phyloP scores from a whole-genome alignment of 2,113 vertebrate genomes.

The Takifugu bimaculatus region DNA sequence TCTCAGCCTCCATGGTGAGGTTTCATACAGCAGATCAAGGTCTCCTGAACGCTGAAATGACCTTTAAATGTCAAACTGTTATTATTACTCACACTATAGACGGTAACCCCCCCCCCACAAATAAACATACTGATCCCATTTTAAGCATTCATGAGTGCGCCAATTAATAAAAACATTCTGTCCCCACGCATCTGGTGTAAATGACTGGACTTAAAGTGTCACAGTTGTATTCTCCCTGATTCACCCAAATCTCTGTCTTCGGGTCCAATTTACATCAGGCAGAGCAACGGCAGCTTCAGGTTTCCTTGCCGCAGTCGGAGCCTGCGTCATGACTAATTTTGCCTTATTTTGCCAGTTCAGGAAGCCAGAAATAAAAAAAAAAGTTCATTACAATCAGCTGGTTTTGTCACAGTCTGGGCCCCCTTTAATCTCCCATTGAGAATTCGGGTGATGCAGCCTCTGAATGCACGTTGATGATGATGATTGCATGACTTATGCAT shows the following conservation, averaged over 20 bases:
- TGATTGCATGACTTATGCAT: constrained; percentile 82
- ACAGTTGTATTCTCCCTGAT: constrained; percentile 52
- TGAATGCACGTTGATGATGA: constrained; percentile 74
- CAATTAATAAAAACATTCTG: constrained; percentile 64
- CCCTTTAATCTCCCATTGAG: constrained; percentile 65
- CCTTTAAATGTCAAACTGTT: too few relatives aligned
- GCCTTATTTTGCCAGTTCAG: constrained; percentile 71
- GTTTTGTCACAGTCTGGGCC: constrained; percentile 67
- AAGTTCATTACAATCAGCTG: constrained; percentile 76
- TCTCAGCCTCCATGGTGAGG: constrained; percentile 31
- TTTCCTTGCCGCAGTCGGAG: constrained; percentile 63
- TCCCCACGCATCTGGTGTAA: constrained; percentile 55
- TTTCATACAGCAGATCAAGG: constrained; percentile 49
- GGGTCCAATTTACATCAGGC: constrained; percentile 64
- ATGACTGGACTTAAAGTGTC: constrained; percentile 72
- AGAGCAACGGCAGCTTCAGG: constrained; percentile 46
- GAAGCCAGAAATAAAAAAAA: constrained; percentile 63
- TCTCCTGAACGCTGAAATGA: too few relatives aligned
- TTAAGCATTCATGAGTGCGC: constrained; percentile 8
- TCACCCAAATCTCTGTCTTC: constrained; percentile 48
- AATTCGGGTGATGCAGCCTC: constrained; percentile 49
- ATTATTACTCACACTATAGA: too few relatives aligned
- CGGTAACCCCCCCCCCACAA: too few relatives aligned
- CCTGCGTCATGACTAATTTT: constrained; percentile 72
- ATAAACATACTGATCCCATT: neutral